Conservation (phyloP, 2,113 vertebrate genomes). For the Syngnathoides biaculeatus region DNA sequence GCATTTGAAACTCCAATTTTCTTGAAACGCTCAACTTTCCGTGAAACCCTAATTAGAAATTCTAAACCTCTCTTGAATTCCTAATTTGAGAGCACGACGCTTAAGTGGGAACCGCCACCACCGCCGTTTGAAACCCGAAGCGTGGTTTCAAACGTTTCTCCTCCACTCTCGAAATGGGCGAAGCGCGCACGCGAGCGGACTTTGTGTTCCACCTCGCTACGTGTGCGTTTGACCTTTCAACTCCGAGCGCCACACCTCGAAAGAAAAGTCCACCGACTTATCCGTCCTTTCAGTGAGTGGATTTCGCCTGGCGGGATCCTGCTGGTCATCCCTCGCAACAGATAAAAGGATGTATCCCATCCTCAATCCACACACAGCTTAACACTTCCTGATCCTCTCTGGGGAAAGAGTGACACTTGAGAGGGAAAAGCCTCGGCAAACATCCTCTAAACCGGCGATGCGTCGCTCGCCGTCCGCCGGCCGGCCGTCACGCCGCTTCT, state of each 20-base stretch:
- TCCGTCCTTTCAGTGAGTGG: conserved; percentile 57
- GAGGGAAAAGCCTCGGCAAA: conserved; percentile 44
- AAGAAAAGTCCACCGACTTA: conserved; percentile 54
- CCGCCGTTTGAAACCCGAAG: background rate
- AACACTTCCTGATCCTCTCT: conserved; percentile 63
- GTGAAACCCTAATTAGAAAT: background rate
- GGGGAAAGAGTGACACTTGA: conserved; percentile 63
- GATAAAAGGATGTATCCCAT: conserved; percentile 65
- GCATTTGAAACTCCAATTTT: too few relatives aligned
- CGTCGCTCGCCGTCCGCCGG: conserved; percentile 53
- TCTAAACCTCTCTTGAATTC: background rate
- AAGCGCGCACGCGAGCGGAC: background rate
- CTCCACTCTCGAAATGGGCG: background rate
- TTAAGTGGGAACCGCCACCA: too few relatives aligned
- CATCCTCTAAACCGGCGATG: conserved; percentile 33
- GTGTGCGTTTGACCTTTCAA: conserved; percentile 81
- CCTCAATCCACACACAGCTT: conserved; percentile 49
- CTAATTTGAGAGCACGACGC: too few relatives aligned
- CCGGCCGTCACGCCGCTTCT: conserved; percentile 38
- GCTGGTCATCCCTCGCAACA: conserved; percentile 49
- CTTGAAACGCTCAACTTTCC: background rate
- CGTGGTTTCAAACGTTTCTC: background rate
- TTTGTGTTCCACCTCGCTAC: conserved; percentile 76
- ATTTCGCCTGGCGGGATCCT: conserved; percentile 48
- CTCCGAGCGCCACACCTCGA: conserved; percentile 69